phyloP scores from a whole-genome alignment of 1,140 invertebrate species.

The Neocloeon triangulifer region DNA sequence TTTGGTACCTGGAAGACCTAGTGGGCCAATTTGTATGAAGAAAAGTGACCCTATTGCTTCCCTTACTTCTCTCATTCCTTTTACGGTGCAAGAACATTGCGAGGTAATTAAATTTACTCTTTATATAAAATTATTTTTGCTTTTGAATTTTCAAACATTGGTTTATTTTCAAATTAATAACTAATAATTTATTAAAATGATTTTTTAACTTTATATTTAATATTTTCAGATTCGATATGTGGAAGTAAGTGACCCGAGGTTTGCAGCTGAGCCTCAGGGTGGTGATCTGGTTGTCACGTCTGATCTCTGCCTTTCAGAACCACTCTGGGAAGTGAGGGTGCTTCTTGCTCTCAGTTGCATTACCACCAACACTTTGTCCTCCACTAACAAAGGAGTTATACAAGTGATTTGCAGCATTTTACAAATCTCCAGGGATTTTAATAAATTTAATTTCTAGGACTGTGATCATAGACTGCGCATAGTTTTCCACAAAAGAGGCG shows the following conservation, averaged over 20 bases:
- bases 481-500: conserved; percentile 32
- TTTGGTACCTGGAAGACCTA: neutral
- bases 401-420: neutral
- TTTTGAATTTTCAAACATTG: too few species aligned
- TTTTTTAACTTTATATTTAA: too few species aligned
- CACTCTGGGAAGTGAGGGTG: conserved; percentile 56
- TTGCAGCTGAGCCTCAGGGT: conserved; percentile 49
- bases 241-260: conserved; percentile 53
- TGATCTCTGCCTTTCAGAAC: conserved; percentile 54
- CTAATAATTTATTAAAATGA: too few species aligned
- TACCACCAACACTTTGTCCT: conserved; percentile 8
- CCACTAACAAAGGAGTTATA: conserved; percentile 8
- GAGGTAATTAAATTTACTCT: neutral
- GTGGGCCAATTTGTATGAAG: conserved; percentile 26
- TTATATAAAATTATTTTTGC: neutral
- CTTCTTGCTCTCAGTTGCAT: conserved; percentile 22
- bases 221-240: conserved; percentile 47
- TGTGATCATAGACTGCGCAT: conserved; percentile 19
- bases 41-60: conserved; percentile 58
- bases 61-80: conserved; percentile 46
- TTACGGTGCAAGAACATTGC: conserved; percentile 43
- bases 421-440: neutral
- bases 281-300: conserved; percentile 56
- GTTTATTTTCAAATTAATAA: too few species aligned
- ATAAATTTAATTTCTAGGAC: neutral